phyloP scores from a whole-genome alignment of 1,140 invertebrate genomes.

The Himalopsyche phryganea region DNA sequence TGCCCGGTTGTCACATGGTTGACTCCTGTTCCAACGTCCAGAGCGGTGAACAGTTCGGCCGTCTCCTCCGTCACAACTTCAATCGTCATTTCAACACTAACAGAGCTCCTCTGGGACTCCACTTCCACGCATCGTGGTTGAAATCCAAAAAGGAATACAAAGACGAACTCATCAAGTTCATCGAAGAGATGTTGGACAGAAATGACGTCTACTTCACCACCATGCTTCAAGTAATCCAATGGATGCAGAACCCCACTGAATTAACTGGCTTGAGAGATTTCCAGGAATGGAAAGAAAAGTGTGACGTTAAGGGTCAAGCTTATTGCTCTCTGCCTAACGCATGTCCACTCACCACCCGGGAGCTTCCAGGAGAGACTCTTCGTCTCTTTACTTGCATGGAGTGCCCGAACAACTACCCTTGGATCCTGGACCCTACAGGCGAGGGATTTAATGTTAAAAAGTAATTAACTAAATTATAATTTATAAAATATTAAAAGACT shows the following conservation, averaged over 20 bases:
- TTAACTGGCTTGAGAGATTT: conserved; percentile 82
- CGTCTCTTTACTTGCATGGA: conserved; percentile 93
- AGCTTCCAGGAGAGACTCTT: conserved; percentile 87
- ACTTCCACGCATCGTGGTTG: conserved; percentile 94
- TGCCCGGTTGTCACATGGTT: conserved; percentile 91
- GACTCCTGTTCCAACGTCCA: conserved; percentile 92
- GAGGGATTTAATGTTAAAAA: conserved; percentile 85
- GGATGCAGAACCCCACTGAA: conserved; percentile 96
- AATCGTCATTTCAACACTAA: conserved; percentile 90
- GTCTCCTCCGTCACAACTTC: conserved; percentile 89
- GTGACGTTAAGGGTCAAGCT: conserved; percentile 89
- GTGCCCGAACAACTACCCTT: conserved; percentile 93
- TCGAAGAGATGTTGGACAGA: conserved; percentile 85
- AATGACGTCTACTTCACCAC: conserved; percentile 95
- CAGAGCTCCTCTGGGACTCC: conserved; percentile 88
- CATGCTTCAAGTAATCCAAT: conserved; percentile 91
- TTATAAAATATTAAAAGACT: conserved; percentile 33
- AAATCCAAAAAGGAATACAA: conserved; percentile 92
- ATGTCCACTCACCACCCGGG: conserved; percentile 83
- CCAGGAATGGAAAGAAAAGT: conserved; percentile 93
- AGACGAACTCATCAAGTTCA: conserved; percentile 88
- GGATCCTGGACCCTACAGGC: conserved; percentile 91
- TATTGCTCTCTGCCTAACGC: conserved; percentile 89
- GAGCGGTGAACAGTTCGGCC: conserved; percentile 80
- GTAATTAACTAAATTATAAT: conserved; percentile 45